Evolutionary conservation across 2,888 invertebrate species (phyloP).

Genomic region (Drosophila leonis): DNA sequence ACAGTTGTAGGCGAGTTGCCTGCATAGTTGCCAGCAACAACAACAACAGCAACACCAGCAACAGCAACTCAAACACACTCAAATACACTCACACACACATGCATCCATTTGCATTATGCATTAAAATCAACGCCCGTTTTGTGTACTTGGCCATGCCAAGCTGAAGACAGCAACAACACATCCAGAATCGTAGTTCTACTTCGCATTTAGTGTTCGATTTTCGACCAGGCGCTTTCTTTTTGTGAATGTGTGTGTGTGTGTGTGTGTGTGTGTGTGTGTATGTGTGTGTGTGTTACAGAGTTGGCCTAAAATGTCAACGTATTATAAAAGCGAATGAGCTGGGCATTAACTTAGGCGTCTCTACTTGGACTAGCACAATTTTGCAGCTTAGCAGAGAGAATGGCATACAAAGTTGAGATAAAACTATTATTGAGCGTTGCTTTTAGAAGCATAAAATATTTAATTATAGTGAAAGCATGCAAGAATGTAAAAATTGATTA

Average conservation of each 20-base stretch:
- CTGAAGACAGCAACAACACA: conserved; percentile 58
- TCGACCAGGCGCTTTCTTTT: conserved; percentile 17
- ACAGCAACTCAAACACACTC: conserved; percentile 11
- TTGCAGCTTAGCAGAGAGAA: conserved; percentile 9
- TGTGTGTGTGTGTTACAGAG: neutral
- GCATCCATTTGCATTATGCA: conserved; percentile 79
- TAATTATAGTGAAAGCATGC: neutral
- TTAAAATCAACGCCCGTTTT: conserved; percentile 83
- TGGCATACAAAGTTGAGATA: neutral
- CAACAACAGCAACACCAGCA: conserved; percentile 14
- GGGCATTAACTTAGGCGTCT: conserved; percentile 36
- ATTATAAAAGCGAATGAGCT: conserved; percentile 22
- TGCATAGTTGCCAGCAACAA: conserved; percentile 43
- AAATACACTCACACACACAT: conserved; percentile 12
- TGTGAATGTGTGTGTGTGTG: neutral
- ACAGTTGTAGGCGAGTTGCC: conserved; percentile 56
- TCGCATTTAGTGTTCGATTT: conserved; percentile 49
- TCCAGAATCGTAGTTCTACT: conserved; percentile 30
- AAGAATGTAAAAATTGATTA: neutral
- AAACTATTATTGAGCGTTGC: neutral
- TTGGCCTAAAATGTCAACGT: conserved; percentile 46
- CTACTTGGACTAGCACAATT: conserved; percentile 22
- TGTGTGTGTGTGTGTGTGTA: neutral
- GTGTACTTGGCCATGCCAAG: conserved; percentile 65
- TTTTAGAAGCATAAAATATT: neutral